Percentiles rank a stretch among this genome's conserved stretches.
Conservation (phyloP, 2,113 vertebrate genomes). For the Anarhynchus alexandrinus region DNA sequence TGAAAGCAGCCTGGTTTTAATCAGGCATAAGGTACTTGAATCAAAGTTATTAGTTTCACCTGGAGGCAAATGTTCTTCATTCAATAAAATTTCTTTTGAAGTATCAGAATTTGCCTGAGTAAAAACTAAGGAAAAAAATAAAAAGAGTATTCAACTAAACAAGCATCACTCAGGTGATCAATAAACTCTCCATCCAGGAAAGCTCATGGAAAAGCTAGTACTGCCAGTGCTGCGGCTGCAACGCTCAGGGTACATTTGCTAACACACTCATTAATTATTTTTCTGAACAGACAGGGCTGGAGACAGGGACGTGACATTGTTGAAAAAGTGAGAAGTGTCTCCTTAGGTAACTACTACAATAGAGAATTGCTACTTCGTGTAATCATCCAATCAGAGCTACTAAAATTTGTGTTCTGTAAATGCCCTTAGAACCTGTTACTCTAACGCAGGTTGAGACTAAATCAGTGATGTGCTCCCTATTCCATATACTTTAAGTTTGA, state of each 20-base stretch:
- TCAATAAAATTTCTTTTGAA: constrained; percentile 2
- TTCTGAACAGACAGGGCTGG: neutral
- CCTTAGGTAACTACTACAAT: neutral
- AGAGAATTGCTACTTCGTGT: neutral
- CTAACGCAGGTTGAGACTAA: neutral
- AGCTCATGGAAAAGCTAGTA: neutral
- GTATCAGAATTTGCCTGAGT: neutral
- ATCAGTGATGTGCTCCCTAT: neutral
- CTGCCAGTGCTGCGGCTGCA: neutral
- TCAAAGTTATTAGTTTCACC: constrained; percentile 12
- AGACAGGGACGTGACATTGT: neutral
- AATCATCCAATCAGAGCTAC: neutral
- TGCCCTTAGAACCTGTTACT: neutral
- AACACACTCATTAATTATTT: neutral
- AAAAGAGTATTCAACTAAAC: neutral
- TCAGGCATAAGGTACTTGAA: neutral
- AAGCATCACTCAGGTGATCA: neutral
- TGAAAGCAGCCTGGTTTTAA: neutral
- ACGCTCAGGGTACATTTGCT: neutral
- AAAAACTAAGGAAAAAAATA: neutral
- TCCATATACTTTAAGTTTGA: neutral
- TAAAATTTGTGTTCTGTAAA: neutral
- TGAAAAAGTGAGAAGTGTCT: neutral
- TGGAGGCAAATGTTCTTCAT: neutral
- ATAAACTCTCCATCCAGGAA: neutral